phyloP scores from a whole-genome alignment of 2,113 vertebrate genomes.

The Agapornis roseicollis region DNA sequence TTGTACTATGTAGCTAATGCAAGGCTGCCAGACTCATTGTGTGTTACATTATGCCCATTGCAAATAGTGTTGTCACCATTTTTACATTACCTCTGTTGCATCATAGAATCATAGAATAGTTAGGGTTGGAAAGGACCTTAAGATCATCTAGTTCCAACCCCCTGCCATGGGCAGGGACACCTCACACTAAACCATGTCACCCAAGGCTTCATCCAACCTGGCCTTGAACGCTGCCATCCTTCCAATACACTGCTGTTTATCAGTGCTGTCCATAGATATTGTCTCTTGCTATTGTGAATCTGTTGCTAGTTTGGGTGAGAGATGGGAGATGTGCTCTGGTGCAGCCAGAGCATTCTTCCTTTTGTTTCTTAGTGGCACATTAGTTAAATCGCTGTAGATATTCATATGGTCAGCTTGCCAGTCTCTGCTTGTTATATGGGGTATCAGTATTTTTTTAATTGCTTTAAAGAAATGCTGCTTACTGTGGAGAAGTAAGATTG shows the following conservation, averaged over 20 bases:
- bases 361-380: not conserved
- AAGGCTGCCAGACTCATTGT: not conserved
- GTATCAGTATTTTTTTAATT: not conserved
- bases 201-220: too few relatives aligned
- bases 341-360: not conserved
- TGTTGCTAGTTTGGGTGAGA: not conserved
- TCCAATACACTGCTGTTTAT: not conserved
- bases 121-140: too few relatives aligned
- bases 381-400: not conserved
- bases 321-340: not conserved
- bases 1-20: fast-evolving
- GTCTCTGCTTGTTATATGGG: not conserved
- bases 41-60: not conserved
- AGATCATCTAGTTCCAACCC: too few relatives aligned
- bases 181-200: too few relatives aligned
- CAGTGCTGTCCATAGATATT: not conserved
- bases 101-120: too few relatives aligned
- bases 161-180: too few relatives aligned
- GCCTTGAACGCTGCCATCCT: too few relatives aligned
- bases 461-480: not conserved
- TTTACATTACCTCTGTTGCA: not conserved
- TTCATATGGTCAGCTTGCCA: not conserved
- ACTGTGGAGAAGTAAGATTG: not conserved
- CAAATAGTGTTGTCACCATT: not conserved
- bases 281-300: not conserved